These are phyloP conservation scores for Parascotia fuliginaria DNA, from an alignment of 2,888 invertebrate genomes.

Conservation along the genomic window DNA sequence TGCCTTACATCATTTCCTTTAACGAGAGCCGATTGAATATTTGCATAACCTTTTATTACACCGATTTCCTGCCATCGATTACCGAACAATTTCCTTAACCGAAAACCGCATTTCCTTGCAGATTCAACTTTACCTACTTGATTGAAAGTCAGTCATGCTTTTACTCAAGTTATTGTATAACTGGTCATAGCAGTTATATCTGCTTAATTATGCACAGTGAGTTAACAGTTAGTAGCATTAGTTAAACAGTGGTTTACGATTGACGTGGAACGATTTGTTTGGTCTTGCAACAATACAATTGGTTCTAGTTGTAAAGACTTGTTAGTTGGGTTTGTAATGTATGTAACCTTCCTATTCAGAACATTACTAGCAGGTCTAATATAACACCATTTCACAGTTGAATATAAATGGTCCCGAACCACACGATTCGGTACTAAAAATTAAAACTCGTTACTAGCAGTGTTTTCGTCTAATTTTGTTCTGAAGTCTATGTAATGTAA, in stretches of 20 bases:
- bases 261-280: conserved; percentile 27
- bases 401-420: too few species aligned
- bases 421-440: too few species aligned
- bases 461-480: too few species aligned
- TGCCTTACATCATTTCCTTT: conserved; percentile 6
- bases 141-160: conserved; percentile 38
- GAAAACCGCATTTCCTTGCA: conserved; percentile 5
- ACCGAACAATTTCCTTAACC: conserved; percentile 8
- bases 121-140: conserved; percentile 4
- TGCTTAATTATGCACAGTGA: conserved; percentile 48
- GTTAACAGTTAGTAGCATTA: conserved; percentile 44
- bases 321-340: not conserved
- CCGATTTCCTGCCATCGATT: conserved; percentile 3
- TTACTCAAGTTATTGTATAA: conserved; percentile 43
- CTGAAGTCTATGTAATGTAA: too few species aligned
- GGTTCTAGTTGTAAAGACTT: conserved; percentile 3
- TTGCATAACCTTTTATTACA: conserved; percentile 9
- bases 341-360: not conserved
- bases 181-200: conserved; percentile 30
- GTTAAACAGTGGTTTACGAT: conserved; percentile 43
- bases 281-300: conserved; percentile 8
- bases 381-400: too few species aligned
- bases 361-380: not conserved
- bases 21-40: not conserved
- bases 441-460: too few species aligned